Percentiles rank a stretch among this genome's conserved stretches.
Evolutionary conservation across 2,113 vertebrate genomes (phyloP).

Genomic region (Tenrec ecaudatus): DNA sequence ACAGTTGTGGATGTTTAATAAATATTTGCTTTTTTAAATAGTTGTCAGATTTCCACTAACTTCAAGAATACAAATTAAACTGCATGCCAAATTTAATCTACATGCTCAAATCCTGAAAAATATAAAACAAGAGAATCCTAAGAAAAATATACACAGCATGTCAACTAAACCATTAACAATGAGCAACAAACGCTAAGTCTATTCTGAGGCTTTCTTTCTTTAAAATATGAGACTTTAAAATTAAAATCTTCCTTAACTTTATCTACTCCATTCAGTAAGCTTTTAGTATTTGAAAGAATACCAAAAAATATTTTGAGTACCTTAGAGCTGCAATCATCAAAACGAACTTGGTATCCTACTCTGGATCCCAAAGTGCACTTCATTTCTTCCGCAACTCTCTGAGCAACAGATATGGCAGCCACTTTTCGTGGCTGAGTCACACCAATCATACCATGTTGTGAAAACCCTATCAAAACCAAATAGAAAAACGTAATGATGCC

Average conservation of each 20-base stretch:
- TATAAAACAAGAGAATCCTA: constrained; percentile 24
- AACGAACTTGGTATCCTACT: constrained; percentile 98
- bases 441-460: constrained; percentile 90
- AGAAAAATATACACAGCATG: constrained; percentile 40
- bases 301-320: constrained; percentile 83
- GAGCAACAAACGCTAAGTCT: constrained; percentile 54
- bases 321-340: constrained; percentile 95
- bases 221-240: constrained; percentile 38
- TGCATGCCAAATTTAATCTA: constrained; percentile 16
- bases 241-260: constrained; percentile 34
- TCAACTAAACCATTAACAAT: constrained; percentile 39
- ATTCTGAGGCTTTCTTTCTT: constrained; percentile 34
- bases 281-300: constrained; percentile 31
- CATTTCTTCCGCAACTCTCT: constrained; percentile 96
- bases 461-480: constrained; percentile 87
- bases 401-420: constrained; percentile 96
- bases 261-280: neutral
- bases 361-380: constrained; percentile 88
- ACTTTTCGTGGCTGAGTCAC: constrained; percentile 96
- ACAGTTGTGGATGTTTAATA: neutral
- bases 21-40: neutral
- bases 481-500: constrained; percentile 43
- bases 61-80: constrained; percentile 39
- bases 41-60: neutral
- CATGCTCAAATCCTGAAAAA: neutral